These are phyloP conservation scores for Dasysyrphus albostriatus DNA, from an alignment of 2,888 invertebrate species.

Conservation along the genomic window DNA sequence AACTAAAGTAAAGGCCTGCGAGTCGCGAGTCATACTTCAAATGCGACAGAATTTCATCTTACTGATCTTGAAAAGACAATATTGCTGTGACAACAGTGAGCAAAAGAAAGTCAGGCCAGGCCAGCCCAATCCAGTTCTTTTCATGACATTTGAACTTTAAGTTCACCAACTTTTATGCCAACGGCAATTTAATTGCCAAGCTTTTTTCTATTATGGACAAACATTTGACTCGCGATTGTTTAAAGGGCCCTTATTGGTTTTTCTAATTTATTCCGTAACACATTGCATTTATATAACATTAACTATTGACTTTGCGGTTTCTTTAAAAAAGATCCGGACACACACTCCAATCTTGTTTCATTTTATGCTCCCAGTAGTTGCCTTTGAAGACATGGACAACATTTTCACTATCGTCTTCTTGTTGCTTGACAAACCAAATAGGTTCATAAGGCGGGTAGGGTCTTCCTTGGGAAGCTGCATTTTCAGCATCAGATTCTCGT, in stretches of 20 bases:
- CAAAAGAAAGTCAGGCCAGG: not conserved
- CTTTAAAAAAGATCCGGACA: constrained; percentile 92
- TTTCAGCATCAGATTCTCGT: constrained; percentile 92
- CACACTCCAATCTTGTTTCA: constrained; percentile 92
- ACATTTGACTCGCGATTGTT: constrained; percentile 23
- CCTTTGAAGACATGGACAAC: constrained; percentile 92
- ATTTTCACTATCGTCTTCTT: constrained; percentile 88
- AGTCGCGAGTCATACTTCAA: constrained; percentile 8
- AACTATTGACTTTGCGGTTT: constrained; percentile 35
- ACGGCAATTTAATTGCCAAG: constrained; percentile 28
- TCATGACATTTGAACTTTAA: constrained; percentile 21
- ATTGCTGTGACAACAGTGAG: constrained; percentile 6
- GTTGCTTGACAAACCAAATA: constrained; percentile 94
- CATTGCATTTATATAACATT: constrained; percentile 41
- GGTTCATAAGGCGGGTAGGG: constrained; percentile 91
- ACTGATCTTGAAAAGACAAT: not conserved
- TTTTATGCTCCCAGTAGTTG: constrained; percentile 97
- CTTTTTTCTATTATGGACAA: constrained; percentile 14
- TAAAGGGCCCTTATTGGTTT: constrained; percentile 1
- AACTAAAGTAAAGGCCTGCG: constrained; percentile 29
- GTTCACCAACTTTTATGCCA: constrained; percentile 10
- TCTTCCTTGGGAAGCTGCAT: constrained; percentile 86
- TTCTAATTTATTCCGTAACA: constrained; percentile 35
- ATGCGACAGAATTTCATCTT: not conserved
- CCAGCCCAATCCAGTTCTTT: too few species aligned